phyloP scores from a whole-genome alignment of 2,888 invertebrate species.

The Melanchra persicariae region DNA sequence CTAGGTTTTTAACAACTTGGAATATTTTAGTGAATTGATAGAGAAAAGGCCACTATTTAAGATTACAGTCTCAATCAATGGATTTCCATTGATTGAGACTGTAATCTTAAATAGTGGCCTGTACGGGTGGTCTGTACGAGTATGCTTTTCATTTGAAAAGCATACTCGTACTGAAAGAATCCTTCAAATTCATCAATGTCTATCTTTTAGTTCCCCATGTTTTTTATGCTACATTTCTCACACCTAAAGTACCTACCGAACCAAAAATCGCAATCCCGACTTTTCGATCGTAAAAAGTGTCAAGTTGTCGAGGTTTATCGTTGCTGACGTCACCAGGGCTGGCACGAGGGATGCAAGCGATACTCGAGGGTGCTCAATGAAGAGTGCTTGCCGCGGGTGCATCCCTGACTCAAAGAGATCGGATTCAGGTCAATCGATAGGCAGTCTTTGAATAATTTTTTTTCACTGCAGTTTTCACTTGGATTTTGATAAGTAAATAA shows the following conservation, averaged over 20 bases:
- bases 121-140: too few relatives aligned
- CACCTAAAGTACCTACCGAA: background rate
- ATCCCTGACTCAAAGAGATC: slow-evolving; percentile 64
- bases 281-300: slow-evolving; percentile 25
- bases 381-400: slow-evolving; percentile 59
- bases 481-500: background rate
- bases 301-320: slow-evolving; percentile 40
- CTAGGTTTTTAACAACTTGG: too few relatives aligned
- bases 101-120: background rate
- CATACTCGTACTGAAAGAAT: background rate
- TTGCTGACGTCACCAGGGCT: slow-evolving; percentile 61
- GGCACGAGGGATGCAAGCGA: slow-evolving; percentile 54
- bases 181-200: background rate
- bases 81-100: background rate
- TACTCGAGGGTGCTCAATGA: slow-evolving; percentile 52
- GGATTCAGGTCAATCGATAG: slow-evolving; percentile 79
- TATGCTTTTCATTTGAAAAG: too few relatives aligned
- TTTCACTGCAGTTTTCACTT: slow-evolving; percentile 14
- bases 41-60: background rate
- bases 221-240: background rate
- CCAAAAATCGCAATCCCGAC: background rate
- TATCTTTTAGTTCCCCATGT: background rate
- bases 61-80: background rate
- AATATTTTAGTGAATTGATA: too few relatives aligned
- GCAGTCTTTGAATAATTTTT: slow-evolving; percentile 30